Conservation (phyloP, 2,797 vertebrate genomes). For the Trichosurus vulpecula region DNA sequence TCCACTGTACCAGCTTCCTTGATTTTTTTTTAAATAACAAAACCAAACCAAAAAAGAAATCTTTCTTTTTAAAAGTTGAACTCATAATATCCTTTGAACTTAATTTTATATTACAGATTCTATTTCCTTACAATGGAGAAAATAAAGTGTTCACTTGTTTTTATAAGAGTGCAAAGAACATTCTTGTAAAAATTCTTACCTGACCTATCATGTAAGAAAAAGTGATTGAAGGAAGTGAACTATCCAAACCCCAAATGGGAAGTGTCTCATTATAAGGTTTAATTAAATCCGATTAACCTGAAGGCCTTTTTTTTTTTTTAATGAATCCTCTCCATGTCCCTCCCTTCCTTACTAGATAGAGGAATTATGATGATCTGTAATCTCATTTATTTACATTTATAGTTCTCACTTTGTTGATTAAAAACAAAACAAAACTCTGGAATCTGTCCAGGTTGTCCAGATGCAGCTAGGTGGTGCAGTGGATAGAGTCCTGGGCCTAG, state of each 20-base stretch:
- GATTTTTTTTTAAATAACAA: not conserved
- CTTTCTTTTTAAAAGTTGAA: not conserved
- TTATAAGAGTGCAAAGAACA: conserved; percentile 59
- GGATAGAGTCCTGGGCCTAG: not conserved
- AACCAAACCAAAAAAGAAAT: not conserved
- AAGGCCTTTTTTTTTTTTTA: conserved; percentile 17
- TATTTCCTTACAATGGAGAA: conserved; percentile 51
- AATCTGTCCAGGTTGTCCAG: not conserved
- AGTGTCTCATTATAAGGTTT: conserved; percentile 49
- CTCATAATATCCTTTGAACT: conserved; percentile 24
- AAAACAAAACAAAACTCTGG: not conserved
- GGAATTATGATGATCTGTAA: not conserved
- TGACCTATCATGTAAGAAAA: conserved; percentile 27
- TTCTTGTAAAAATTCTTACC: conserved; percentile 66
- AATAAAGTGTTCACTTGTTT: conserved; percentile 26
- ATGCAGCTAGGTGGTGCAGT: not conserved
- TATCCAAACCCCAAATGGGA: conserved; percentile 32
- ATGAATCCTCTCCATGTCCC: not conserved
- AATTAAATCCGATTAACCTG: conserved; percentile 17
- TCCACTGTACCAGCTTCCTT: not conserved
- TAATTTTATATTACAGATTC: conserved; percentile 38
- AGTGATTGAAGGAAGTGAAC: conserved; percentile 40
- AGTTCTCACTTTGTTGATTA: not conserved
- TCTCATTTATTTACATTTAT: not conserved
- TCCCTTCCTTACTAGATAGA: not conserved